Evolutionary conservation across 2,888 invertebrate genomes (phyloP), one percentile per base, ranked within the genome.

Genomic region (Drosophila acutilabella): DNA sequence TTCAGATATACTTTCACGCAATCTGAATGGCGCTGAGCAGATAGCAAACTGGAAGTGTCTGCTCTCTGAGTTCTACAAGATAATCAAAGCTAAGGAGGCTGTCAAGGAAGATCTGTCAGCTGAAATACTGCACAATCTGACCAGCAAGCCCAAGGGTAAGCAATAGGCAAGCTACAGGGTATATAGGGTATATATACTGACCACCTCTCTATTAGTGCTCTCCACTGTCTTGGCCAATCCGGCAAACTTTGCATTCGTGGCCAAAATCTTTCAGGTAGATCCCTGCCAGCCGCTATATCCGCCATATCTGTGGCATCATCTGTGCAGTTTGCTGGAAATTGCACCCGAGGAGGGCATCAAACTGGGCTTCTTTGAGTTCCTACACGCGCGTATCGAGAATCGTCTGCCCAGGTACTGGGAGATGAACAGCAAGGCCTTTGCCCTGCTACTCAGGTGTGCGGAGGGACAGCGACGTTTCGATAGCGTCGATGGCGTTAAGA

Each of bases 381-480:
- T 92, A 2, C 68, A 88, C 4, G 16, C 41, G 4, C 75, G 91
- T 26, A 87, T 91, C n/a, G 3, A 38, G 0, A 56, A 73, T 1
- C 66, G 66, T 10, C 23, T 89, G 48, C 61, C 78, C 2, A 59
- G 62, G 4, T 91, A 72, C 40, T 80, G 90, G 83, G 70, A 80
- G n/a, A 67, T 86, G 70, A 69, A 81, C 13, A 74, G 90, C 75
- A 92, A 92, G 74, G 91, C 91, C 5, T 91, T 92, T 16, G 90
- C 89, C 0, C 65, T 92, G 44, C 50, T 92, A 2, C 61, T 92
- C n/a, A 88, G 90, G 51, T 91, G 91, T 54, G 58, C 18, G 0
- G 84, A 90, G 23, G 92, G 90, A 0, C 90, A 91, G 41, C 69
- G 76, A 0, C 76, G 78, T 10, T 89, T 91, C 30, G 87, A 90